phyloP scores from a whole-genome alignment of 2,113 vertebrate genomes.

The Sitta europaea region DNA sequence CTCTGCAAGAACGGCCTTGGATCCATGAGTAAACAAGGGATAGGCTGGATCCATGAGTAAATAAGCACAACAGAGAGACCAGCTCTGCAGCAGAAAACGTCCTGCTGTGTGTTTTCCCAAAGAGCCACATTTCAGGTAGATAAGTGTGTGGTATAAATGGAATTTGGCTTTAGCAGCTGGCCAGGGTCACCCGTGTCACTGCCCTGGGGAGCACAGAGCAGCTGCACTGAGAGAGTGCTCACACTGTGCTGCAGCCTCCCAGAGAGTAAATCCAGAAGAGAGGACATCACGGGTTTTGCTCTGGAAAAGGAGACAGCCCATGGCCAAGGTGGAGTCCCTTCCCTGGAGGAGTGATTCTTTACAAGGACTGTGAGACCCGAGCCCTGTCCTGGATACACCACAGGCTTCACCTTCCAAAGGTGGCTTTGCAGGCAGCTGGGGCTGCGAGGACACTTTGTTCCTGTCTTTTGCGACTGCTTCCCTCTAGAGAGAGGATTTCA shows the following conservation, averaged over 20 bases:
- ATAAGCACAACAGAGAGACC: neutral
- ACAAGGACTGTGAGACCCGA: neutral
- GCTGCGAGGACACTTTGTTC: neutral
- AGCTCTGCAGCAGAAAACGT: neutral
- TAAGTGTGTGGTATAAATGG: neutral
- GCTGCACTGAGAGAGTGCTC: neutral
- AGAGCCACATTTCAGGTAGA: neutral
- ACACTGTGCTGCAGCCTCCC: neutral
- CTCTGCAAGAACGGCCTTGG: neutral
- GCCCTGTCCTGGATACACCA: neutral
- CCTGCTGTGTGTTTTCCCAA: neutral
- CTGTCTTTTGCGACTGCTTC: neutral
- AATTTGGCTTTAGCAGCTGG: neutral
- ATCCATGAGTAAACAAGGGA: neutral
- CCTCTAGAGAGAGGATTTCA: neutral
- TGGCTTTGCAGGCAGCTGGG: neutral
- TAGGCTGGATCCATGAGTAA: neutral
- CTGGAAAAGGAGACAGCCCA: neutral
- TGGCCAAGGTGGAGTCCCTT: rapidly evolving
- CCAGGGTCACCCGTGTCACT: rapidly evolving
- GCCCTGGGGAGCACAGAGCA: neutral
- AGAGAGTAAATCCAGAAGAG: rapidly evolving
- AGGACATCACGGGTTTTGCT: neutral
- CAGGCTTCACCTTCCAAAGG: neutral
- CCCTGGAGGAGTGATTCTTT: rapidly evolving